phyloP scores from a whole-genome alignment of 2,113 vertebrate species.

The Antidorcas marsupialis region DNA sequence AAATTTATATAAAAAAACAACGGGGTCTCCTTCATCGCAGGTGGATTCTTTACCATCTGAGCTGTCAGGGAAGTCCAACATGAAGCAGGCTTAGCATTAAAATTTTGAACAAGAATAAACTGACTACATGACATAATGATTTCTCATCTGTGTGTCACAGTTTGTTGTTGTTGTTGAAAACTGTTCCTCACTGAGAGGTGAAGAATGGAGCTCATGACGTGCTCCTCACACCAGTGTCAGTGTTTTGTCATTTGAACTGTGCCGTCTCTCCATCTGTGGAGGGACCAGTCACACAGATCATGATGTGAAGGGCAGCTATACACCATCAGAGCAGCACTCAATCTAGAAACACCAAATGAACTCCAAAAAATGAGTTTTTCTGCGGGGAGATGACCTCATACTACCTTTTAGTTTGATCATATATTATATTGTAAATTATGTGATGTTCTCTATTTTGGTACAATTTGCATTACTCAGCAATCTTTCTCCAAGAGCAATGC shows the following conservation, averaged over 20 bases:
- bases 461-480: neutral
- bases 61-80: neutral
- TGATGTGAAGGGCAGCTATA: neutral
- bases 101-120: neutral
- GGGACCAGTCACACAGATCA: neutral
- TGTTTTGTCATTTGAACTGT: neutral
- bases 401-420: neutral
- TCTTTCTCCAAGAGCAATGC: neutral
- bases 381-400: neutral
- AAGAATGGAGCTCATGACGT: neutral
- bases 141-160: neutral
- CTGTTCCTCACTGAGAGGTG: neutral
- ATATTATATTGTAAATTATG: neutral
- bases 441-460: neutral
- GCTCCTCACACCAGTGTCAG: neutral
- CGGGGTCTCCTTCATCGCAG: neutral
- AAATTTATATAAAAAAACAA: too few species aligned
- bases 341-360: neutral
- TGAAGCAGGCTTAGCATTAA: neutral
- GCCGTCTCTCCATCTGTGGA: neutral
- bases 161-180: neutral
- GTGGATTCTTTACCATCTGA: neutral
- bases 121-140: neutral
- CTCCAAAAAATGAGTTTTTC: neutral
- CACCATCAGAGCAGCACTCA: neutral